These are phyloP conservation scores for Hypomecis punctinalis DNA, from an alignment of 2,888 invertebrate genomes.

Conservation along the genomic window DNA sequence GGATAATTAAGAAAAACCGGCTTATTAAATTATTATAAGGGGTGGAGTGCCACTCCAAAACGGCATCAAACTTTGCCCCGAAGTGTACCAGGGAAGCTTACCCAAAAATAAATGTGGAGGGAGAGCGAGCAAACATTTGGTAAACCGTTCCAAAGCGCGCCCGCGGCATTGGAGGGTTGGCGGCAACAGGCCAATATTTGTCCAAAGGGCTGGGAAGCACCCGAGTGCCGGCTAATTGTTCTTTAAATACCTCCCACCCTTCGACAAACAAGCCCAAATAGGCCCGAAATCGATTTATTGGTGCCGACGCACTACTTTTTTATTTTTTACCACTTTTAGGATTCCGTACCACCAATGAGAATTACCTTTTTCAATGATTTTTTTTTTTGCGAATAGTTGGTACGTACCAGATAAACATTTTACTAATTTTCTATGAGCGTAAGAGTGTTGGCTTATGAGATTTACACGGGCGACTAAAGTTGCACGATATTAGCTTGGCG, in stretches of 20 bases:
- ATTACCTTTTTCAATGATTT: too few species aligned
- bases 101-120: slow-evolving; percentile 54
- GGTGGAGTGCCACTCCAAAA: not conserved
- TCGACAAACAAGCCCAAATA: slow-evolving; percentile 73
- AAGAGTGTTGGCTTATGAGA: too few species aligned
- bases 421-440: too few species aligned
- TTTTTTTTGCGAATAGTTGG: too few species aligned
- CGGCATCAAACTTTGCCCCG: not conserved
- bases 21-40: too few species aligned
- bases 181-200: slow-evolving; percentile 83
- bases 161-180: slow-evolving; percentile 79
- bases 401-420: too few species aligned
- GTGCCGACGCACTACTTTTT: slow-evolving; percentile 66
- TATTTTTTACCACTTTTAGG: slow-evolving; percentile 9
- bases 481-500: too few species aligned
- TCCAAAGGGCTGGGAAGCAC: slow-evolving; percentile 76
- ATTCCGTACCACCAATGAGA: too few species aligned
- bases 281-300: slow-evolving; percentile 70
- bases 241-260: slow-evolving; percentile 83
- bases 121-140: slow-evolving; percentile 75
- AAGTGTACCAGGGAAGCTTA: not conserved
- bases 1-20: too few species aligned
- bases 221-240: slow-evolving; percentile 77
- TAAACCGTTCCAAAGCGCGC: slow-evolving; percentile 75
- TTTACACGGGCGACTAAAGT: too few species aligned